phyloP scores from a whole-genome alignment of 2,113 vertebrate species.

The Synodontis membranacea region DNA sequence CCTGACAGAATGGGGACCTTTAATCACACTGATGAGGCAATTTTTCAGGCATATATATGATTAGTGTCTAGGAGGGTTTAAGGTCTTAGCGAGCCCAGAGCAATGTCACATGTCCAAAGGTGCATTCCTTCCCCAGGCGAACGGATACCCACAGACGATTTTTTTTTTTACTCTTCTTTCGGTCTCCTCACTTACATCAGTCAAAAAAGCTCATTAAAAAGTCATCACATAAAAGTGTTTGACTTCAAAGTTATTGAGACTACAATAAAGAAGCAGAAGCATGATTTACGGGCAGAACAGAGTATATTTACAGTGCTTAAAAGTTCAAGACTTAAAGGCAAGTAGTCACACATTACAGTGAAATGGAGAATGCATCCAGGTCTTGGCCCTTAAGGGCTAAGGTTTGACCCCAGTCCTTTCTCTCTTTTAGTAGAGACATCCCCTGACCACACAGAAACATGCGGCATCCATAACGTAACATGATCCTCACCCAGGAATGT shows the following conservation, averaged over 20 bases:
- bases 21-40: neutral
- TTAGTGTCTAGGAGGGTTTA: slow-evolving; percentile 8
- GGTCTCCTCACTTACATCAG: slow-evolving; percentile 48
- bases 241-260: slow-evolving; percentile 42
- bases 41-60: slow-evolving; percentile 3
- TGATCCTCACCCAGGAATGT: slow-evolving; percentile 62
- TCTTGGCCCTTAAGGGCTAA: slow-evolving; percentile 51
- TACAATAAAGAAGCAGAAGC: slow-evolving; percentile 47
- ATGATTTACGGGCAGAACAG: slow-evolving; percentile 48
- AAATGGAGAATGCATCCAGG: slow-evolving; percentile 38
- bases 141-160: slow-evolving; percentile 27
- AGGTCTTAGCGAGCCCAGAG: slow-evolving; percentile 8
- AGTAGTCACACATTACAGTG: slow-evolving; percentile 52
- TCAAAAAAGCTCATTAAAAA: slow-evolving; percentile 47
- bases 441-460: slow-evolving; percentile 51
- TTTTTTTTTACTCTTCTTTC: slow-evolving; percentile 5
- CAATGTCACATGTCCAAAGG: slow-evolving; percentile 47
- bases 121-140: slow-evolving; percentile 33
- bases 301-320: slow-evolving; percentile 23
- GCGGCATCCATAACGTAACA: slow-evolving; percentile 58
- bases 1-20: neutral
- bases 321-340: slow-evolving; percentile 49
- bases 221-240: slow-evolving; percentile 56
- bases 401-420: slow-evolving; percentile 50
- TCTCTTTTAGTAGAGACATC: slow-evolving; percentile 26